Evolutionary conservation across 1,140 invertebrate species (phyloP), one percentile per base, ranked within the genome.

Genomic region (Cydia splendana): DNA sequence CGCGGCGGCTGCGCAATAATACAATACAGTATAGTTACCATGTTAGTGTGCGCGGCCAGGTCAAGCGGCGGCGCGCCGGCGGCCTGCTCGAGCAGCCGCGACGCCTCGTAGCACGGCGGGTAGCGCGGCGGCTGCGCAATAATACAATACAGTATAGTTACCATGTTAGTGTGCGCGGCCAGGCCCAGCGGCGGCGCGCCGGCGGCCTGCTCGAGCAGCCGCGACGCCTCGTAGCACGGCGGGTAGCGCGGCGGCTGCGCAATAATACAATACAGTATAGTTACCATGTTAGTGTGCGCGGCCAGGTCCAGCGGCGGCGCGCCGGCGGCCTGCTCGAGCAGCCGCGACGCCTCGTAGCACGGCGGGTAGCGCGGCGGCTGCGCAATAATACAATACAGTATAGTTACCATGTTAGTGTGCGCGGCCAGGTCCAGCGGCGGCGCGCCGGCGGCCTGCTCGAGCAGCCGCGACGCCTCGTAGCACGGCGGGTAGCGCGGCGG

Each of bases 61-160:
- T 9, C 30, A 0, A 30, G 65, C 42, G 65, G 48, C 12, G 45
- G 42, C 34, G 48, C 74, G 10, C 12, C 57, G 28, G 53, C 30
- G 34, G 74, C 76, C 9, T 78, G 78, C 30, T 89, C 87, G 65
- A 91, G 76, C 28, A 91, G 84, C 0, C 86, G 76, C 1, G 87
- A 84, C 13, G 88, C 83, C 45, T 91, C 90, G 76, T 91, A 91
- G 57, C 90, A 85, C 20, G 90, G 90, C 30, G 90, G 90, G 85
- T 82, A 90, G 13, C 89, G 86, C 0, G 87, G 83, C 10, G 80
- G 79, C 88, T 30, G 30, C 24, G 24, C 24, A 24, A 24, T 24
- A 24, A 24, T 24, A 24, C 24, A 24, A 24, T 24, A 24, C 24
- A 24, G n/a, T n/a, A n/a, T n/a, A n/a, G n/a, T n/a, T n/a, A n/a